These are phyloP conservation scores for Coptodon bakossiorum DNA, from an alignment of 2,113 vertebrate species.

Conservation along the genomic window DNA sequence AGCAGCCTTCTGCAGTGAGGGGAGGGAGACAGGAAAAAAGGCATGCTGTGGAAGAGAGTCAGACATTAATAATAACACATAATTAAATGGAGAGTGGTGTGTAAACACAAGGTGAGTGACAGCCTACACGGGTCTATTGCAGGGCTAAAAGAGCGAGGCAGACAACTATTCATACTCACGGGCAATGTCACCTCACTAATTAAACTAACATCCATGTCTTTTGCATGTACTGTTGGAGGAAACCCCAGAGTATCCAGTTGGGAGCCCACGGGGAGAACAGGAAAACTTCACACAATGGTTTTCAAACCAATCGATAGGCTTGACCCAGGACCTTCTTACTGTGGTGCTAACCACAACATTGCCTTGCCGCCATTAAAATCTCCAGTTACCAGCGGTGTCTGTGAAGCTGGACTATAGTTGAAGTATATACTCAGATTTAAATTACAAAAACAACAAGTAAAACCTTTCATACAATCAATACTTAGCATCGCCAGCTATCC, in stretches of 20 bases:
- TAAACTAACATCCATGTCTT: background rate
- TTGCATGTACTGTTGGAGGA: background rate
- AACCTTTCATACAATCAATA: conserved; percentile 27
- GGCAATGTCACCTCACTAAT: background rate
- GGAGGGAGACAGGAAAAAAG: background rate
- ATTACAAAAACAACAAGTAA: background rate
- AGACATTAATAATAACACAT: background rate
- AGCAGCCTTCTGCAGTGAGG: background rate
- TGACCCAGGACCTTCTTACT: background rate
- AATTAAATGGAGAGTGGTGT: background rate
- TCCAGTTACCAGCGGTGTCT: background rate
- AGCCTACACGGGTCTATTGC: background rate
- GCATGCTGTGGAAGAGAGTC: background rate
- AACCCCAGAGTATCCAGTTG: background rate
- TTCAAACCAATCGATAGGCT: background rate
- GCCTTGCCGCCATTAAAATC: background rate
- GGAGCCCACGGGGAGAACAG: background rate
- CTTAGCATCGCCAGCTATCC: background rate
- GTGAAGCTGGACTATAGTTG: background rate
- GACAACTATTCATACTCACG: background rate
- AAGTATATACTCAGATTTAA: background rate
- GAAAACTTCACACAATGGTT: background rate
- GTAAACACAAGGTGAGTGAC: background rate
- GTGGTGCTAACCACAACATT: background rate
- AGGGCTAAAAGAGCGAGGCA: background rate